Base-by-base conservation (phyloP, 2,888 invertebrate genomes). In the Petrophora chlorosata region DNA sequence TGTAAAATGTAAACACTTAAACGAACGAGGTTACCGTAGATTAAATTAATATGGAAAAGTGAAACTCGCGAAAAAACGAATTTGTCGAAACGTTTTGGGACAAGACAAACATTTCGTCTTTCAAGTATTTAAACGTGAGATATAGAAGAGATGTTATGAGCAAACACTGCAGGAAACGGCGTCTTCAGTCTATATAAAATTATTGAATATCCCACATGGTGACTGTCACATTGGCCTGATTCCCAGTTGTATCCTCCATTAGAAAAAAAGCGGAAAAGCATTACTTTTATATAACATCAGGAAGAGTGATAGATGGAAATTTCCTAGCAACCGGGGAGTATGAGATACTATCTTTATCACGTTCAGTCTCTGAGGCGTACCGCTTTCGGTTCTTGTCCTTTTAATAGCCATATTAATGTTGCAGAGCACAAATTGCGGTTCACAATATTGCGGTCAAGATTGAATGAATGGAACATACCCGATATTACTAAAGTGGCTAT, bases 291-390 rank as follows among this genome's bases (percentile, higher is more conserved):
- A 42, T 33, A 51, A 41, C 38, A 49, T 40, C 25, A 44, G 46
- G 45, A 39, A 49, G 45, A 50, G 44, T 57, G 53, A 55, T 57
- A 33, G 45, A 51, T 56, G 56, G 46, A 46, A 55, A 57, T 55
- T 55, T 43, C 53, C 46, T 35, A 51, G 42, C 42, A 48, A 36
- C 39, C 39, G 23, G 50, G 30, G 45, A 43, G 46, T 29, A 46
- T 28, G 38, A 53, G 40, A 44, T 51, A 46, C 40, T 39, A 40
- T 45, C 44, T 47, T 52, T 53, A 52, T 46, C 34, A 53, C 42
- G 38, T 26, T 48, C 30, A 48, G 46, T 53, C 51, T 30, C 49
- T 19, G 28, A 50, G 43, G 49, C 43, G 36, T 48, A 42, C 42
- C 42, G 33, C 23, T 50, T 49, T 43, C 43, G 33, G 49, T 44